Evolutionary conservation across 2,113 vertebrate genomes (phyloP), one percentile per base, ranked within the genome.

Genomic region (Hippocampus zosterae): DNA sequence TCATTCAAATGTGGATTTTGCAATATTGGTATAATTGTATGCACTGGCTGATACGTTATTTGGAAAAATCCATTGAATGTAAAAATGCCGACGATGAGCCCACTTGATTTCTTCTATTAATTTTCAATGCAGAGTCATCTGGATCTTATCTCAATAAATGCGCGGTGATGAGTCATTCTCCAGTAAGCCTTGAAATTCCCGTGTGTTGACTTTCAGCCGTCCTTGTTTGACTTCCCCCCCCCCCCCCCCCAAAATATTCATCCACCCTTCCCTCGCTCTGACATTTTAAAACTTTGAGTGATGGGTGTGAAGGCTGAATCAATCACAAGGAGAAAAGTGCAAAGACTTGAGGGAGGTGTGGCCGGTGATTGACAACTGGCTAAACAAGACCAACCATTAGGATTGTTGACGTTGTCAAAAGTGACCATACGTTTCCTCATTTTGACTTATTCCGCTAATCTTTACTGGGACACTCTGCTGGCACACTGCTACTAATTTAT

Each of bases 281-380:
- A 65, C 63, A 27, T 65, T 65, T 65, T 6, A 27, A 65, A 46
- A 18, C 40, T 46, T 65, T 25, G 41, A 65, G 42, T 65, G 63
- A 25, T 42, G 13, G 42, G 12, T 65, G 63, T 46, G 42, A 46
- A 65, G 63, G 42, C 42, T 27, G 42, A 65, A 25, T 65, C 42
- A 46, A 65, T 65, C 63, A 65, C 12, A 65, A 65, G 63, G n/a
- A 27, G 63, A 46, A 65, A 65, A 65, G 13, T 46, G 63, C 63
- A 27, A 46, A 65, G 63, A 18, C 41, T 65, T 44, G n/a, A 46
- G 40, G 13, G 41, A 46, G 23, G 13, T 65, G 12, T 16, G 63
- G 42, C 41, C 42, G 7, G 2, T 27, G 63, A 65, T 65, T 46
- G 63, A 65, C 63, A 46, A n/a, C 15, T 46, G 63, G 23, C 41